phyloP scores from a whole-genome alignment of 2,888 invertebrate species.

The Perdita meconis region DNA sequence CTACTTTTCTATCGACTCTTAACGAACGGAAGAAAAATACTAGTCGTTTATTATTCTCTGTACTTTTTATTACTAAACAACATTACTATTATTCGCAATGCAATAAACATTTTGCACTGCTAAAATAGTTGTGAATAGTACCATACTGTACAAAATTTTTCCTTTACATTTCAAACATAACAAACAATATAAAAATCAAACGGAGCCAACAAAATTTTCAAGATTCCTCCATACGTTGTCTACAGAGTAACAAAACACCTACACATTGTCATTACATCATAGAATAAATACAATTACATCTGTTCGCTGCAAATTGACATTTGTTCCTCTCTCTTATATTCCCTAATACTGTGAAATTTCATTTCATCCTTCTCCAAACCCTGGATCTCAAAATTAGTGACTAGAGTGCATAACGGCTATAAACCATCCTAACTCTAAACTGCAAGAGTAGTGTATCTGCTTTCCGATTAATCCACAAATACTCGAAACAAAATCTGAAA shows the following conservation, averaged over 20 bases:
- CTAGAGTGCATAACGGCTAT: slow-evolving; percentile 23
- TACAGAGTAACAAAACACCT: slow-evolving; percentile 11
- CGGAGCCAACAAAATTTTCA: background rate
- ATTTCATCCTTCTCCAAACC: background rate
- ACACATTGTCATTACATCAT: background rate
- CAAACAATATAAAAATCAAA: background rate
- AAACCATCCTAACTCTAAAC: slow-evolving; percentile 7
- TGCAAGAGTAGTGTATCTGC: slow-evolving; percentile 41
- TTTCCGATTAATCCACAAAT: background rate
- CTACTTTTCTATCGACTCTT: no score
- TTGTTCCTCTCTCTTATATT: background rate
- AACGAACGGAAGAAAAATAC: no score
- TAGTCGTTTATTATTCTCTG: no score
- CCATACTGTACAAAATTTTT: background rate
- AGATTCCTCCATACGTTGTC: background rate
- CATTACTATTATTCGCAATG: no score
- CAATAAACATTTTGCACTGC: no score
- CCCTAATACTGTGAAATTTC: slow-evolving; percentile 41
- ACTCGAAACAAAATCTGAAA: slow-evolving; percentile 30
- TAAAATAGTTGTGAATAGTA: no score
- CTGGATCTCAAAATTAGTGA: slow-evolving; percentile 11
- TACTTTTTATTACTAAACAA: no score
- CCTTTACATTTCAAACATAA: background rate
- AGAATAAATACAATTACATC: slow-evolving; percentile 13
- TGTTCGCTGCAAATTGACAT: slow-evolving; percentile 19